Evolutionary conservation across 1,140 invertebrate genomes (phyloP).

Genomic region (Phthorimaea operculella): DNA sequence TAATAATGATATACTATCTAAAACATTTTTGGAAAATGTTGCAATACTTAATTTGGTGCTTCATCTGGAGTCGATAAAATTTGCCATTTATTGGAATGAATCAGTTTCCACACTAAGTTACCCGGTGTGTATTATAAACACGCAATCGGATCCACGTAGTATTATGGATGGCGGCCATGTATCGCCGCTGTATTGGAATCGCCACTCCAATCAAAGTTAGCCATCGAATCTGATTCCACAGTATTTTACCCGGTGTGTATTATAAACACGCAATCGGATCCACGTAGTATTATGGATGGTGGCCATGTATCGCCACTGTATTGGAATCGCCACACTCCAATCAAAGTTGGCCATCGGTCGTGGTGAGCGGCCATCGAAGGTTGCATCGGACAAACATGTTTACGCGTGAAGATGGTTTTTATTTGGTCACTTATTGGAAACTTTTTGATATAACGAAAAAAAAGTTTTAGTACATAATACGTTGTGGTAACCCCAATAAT

Average conservation of each 20-base stretch:
- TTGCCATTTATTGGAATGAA: too few relatives aligned
- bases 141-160: constrained; percentile 4
- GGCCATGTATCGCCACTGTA: background rate
- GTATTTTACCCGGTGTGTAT: background rate
- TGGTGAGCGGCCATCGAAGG: background rate
- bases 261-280: constrained; percentile 3
- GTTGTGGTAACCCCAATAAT: too few relatives aligned
- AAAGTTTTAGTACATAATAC: too few relatives aligned
- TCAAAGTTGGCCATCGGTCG: too few relatives aligned
- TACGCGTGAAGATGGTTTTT: background rate
- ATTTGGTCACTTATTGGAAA: too few relatives aligned
- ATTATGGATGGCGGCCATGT: constrained; percentile 8
- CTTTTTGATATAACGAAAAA: too few relatives aligned
- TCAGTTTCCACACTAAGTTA: background rate
- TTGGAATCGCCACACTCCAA: too few relatives aligned
- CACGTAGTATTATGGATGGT: constrained; percentile 8
- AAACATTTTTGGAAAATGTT: too few relatives aligned
- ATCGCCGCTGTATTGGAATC: background rate
- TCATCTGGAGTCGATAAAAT: too few relatives aligned
- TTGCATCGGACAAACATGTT: background rate
- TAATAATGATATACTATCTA: too few relatives aligned
- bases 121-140: background rate
- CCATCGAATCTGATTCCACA: background rate
- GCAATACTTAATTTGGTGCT: too few relatives aligned
- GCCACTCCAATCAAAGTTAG: too few relatives aligned